Conservation (phyloP, 2,113 vertebrate species). For the Zosterops japonicus region DNA sequence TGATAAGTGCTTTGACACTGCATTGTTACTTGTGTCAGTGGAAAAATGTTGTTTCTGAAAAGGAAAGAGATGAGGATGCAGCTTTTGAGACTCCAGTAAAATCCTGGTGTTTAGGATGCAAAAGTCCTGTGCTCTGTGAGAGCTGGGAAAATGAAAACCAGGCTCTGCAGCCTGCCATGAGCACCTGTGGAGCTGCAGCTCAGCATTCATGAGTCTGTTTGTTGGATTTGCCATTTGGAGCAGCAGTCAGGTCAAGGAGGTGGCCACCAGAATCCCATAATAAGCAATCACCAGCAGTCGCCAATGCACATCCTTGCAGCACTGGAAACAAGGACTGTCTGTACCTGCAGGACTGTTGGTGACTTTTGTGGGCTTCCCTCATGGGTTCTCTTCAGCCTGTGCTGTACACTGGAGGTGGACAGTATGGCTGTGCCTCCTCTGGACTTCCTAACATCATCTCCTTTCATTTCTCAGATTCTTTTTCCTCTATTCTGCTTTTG, state of each 20-base stretch:
- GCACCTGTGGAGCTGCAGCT: not conserved
- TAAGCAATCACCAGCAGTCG: not conserved
- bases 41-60: not conserved
- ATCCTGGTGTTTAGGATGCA: not conserved
- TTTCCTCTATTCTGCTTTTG: not conserved
- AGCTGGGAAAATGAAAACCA: not conserved
- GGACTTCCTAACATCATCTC: not conserved
- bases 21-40: not conserved
- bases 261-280: not conserved
- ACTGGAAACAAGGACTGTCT: not conserved
- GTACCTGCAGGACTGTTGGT: not conserved
- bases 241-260: not conserved
- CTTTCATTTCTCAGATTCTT: not conserved
- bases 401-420: not conserved
- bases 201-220: not conserved
- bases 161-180: not conserved
- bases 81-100: not conserved
- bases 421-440: not conserved
- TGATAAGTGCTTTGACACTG: not conserved
- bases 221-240: not conserved
- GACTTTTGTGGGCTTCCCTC: not conserved
- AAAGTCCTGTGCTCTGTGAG: not conserved
- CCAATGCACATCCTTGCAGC: rapidly evolving
- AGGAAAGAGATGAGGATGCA: not conserved
- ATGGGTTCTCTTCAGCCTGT: not conserved